Evolutionary conservation across 2,113 vertebrate genomes (phyloP), one percentile per base, ranked within the genome.

Genomic region (Etia nguti): DNA sequence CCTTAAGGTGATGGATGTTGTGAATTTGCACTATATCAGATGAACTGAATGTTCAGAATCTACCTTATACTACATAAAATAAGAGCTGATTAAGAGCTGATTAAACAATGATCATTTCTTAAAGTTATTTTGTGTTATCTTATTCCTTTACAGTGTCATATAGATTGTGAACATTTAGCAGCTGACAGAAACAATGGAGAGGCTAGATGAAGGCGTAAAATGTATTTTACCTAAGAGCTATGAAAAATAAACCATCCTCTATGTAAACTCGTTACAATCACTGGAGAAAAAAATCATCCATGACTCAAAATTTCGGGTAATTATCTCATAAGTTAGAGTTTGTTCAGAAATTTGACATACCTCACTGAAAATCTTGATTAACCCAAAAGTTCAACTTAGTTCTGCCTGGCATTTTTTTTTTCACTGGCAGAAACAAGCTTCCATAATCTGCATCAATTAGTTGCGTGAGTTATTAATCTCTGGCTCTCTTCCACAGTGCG

Each of bases 151-250:
- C 9, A 2, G 15, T 75, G 0, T 73, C 22, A 26, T 48, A 20
- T 48, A 75, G 4, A 0, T 15, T 46, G 41, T 73, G 24, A 75
- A 75, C 10, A 18, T 24, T 73, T 73, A 73, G 38, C n/a, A 46
- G 16, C 13, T 73, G 1, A 73, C 5, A 10, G 22, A 73, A 73
- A 73, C 38, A 46, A 46, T 10, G 13, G 62, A 73, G 1, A 46
- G 22, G 13, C 68, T 26, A 26, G 38, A 26, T 73, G 6, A 43
- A 70, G 65, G 65, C n/a, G 5, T 22, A 8, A n/a, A 22, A 38
- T 0, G 0, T 68, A 68, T 24, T 68, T 65, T 38, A 65, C 24
- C 12, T n/a, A 70, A 24, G 38, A 10, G 0, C 38, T 24, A 70
- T 43, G 0, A 1, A 3, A 65, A 65, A 41, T 15, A 38, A 22